Evolutionary conservation across 2,113 vertebrate species (phyloP).

Genomic region (Psittacula cyanocephala): DNA sequence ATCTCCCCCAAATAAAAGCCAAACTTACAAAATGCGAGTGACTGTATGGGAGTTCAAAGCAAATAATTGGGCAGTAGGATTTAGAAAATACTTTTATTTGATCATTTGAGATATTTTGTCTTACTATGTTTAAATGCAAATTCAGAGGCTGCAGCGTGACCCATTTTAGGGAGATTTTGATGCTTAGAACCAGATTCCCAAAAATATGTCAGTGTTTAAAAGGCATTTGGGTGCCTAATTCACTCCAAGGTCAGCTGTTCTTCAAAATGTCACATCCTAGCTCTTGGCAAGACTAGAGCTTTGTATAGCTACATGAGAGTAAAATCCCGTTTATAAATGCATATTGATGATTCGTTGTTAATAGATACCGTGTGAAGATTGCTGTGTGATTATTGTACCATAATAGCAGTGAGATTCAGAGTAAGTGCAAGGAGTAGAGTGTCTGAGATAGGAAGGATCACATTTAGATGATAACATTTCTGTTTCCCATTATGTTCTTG

Average conservation of each 20-base stretch:
- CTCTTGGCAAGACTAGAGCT: neutral
- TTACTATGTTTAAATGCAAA: neutral
- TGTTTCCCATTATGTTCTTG: neutral
- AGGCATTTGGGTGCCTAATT: neutral
- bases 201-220: neutral
- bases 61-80: neutral
- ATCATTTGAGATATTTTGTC: neutral
- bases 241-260: neutral
- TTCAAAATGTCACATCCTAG: neutral
- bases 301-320: neutral
- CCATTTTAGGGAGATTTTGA: neutral
- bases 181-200: neutral
- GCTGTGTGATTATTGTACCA: neutral
- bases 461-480: neutral
- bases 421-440: neutral
- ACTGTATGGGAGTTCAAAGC: neutral
- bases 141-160: neutral
- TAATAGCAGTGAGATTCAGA: neutral
- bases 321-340: neutral
- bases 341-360: neutral
- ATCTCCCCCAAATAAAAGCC: slow-evolving; percentile 9
- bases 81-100: neutral
- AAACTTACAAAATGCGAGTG: neutral
- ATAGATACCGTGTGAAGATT: neutral
- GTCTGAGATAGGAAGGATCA: neutral